Base-by-base conservation (phyloP, 2,113 vertebrate species). In the Acrocephalus kingi region DNA sequence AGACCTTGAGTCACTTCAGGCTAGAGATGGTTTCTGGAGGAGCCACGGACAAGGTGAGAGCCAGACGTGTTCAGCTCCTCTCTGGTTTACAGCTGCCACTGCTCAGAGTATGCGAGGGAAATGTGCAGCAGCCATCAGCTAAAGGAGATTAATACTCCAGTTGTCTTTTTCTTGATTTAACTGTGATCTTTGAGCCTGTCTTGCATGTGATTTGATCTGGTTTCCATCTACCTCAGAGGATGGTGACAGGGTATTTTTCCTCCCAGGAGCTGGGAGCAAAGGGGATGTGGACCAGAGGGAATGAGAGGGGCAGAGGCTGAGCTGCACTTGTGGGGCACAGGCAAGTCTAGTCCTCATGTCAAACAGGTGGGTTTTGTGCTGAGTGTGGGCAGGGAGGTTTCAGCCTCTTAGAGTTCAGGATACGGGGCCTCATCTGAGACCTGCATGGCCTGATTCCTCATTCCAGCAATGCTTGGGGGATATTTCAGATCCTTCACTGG, bases 391-490 rank as follows among this genome's bases (percentile, higher is more conserved):
- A 67, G 49, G 41, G 39, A 74, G 30, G 68, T 59, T 51, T 54
- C 73, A 78, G 46, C 41, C 30, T 93, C 64, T 71, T 89, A 45
- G 84, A 68, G 48, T 21, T 67, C 1, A 0, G 56, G 80, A 74
- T 63, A 48, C 0, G 1, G 16, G 55, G 12, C 55, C 49, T 56
- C 1, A 0, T 11, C 52, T 20, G 48, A 84, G 64, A 71, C 19
- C 61, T 49, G 4, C n/a, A 19, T 0, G 2, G 35, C 89, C 73
- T 15, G 21, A 25, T 48, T 43, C 22, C 21, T 46, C 73, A 77
- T 97, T 95, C 73, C 90, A 62, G 23, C 16, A 61, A 88, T 56
- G 55, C 52, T 16, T 81, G 43, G n/a, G 52, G 67, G 28, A 84
- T 91, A 69, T 78, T 93, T 87, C 81, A 79, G 77, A 72, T 81